phyloP scores from a whole-genome alignment of 2,888 invertebrate species.

The Cepaea hortensis region DNA sequence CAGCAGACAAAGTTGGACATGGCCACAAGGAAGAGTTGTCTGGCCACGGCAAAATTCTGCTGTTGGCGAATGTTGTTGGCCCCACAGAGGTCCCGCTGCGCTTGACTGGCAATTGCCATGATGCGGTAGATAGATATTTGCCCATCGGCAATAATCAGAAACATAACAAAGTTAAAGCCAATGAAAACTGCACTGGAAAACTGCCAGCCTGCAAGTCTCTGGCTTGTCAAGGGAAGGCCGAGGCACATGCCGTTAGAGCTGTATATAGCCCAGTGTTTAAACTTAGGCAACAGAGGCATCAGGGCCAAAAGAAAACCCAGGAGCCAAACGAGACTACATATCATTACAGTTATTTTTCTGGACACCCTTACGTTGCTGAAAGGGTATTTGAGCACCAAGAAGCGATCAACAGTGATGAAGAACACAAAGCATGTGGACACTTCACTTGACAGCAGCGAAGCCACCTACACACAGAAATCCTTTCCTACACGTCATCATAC shows the following conservation, averaged over 20 bases:
- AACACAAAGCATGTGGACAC: constrained; percentile 15
- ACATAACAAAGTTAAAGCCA: constrained; percentile 25
- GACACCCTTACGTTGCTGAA: constrained; percentile 13
- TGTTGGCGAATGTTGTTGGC: constrained; percentile 38
- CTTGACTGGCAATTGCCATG: not conserved
- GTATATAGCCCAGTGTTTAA: constrained; percentile 13
- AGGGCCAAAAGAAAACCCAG: not conserved
- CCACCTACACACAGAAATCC: not conserved
- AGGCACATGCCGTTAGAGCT: constrained; percentile 27
- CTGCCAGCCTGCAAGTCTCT: constrained; percentile 28
- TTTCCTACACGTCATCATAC: not conserved
- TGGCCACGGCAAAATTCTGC: constrained; percentile 60
- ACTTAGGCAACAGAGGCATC: not conserved
- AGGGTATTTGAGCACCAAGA: constrained; percentile 8
- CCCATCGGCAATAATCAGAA: not conserved
- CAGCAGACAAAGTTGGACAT: constrained; percentile 69
- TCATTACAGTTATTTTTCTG: not conserved
- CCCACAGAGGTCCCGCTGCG: not conserved
- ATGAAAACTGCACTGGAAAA: constrained; percentile 10
- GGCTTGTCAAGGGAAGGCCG: constrained; percentile 11
- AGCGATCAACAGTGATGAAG: constrained; percentile 28
- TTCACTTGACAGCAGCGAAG: not conserved
- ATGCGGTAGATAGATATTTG: constrained; percentile 4
- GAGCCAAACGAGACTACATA: not conserved
- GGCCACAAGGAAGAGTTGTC: constrained; percentile 68